Evolutionary conservation across 2,113 vertebrate species (phyloP).

Genomic region (Cyprinodon brontotheroides): DNA sequence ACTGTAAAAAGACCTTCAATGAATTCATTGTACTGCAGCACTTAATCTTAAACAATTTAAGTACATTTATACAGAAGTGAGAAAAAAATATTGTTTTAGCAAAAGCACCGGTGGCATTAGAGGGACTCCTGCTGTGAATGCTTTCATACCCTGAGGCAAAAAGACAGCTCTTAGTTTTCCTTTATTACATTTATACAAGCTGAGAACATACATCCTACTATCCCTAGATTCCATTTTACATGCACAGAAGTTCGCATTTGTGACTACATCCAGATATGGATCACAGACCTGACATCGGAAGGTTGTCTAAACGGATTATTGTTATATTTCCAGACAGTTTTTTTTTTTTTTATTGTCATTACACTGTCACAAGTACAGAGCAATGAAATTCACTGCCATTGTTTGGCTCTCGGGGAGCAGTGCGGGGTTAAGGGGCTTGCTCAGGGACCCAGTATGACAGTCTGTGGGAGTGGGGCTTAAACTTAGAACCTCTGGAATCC

Average conservation of each 20-base stretch:
- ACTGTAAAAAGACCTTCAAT: not conserved
- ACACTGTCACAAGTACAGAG: too few relatives aligned
- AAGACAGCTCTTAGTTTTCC: not conserved
- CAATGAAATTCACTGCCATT: too few relatives aligned
- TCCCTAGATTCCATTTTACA: not conserved
- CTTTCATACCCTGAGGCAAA: not conserved
- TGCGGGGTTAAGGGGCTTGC: too few relatives aligned
- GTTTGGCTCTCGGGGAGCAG: too few relatives aligned
- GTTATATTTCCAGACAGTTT: too few relatives aligned
- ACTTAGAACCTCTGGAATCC: too few relatives aligned
- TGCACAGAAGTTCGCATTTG: not conserved
- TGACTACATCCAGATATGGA: not conserved
- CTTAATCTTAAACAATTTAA: not conserved
- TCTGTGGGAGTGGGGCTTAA: too few relatives aligned
- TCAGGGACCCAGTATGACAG: too few relatives aligned
- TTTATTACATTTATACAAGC: not conserved
- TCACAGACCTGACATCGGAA: not conserved
- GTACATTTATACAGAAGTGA: not conserved
- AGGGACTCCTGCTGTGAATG: not conserved
- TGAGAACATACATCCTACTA: not conserved
- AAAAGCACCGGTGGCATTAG: not conserved
- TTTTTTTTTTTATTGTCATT: too few relatives aligned
- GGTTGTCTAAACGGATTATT: not conserved
- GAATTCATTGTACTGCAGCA: not conserved
- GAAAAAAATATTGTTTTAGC: not conserved